These are phyloP conservation scores for Siderastrea siderea DNA, from an alignment of 92 coral and sea anemone genomes.

Conservation along the genomic window DNA sequence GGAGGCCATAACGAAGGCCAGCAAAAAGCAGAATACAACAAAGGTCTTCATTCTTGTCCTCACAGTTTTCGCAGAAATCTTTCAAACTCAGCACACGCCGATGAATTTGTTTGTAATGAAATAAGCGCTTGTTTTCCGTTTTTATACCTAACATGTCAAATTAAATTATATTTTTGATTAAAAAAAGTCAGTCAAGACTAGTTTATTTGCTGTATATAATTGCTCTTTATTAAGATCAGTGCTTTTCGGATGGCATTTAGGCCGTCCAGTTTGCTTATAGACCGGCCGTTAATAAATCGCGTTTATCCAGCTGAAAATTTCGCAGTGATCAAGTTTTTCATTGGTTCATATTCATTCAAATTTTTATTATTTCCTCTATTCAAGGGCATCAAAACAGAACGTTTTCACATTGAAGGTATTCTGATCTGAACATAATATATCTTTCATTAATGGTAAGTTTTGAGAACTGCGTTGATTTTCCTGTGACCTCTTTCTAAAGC, in stretches of 20 bases:
- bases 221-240: background rate
- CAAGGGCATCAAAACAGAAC: too few species aligned
- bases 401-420: too few species aligned
- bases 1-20: conserved; percentile 35
- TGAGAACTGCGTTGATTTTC: too few species aligned
- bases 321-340: background rate
- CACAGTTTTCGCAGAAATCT: background rate
- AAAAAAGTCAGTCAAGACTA: background rate
- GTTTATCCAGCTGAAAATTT: conserved; percentile 22
- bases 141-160: background rate
- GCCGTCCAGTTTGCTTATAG: background rate
- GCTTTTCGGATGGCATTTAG: background rate
- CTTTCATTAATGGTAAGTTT: too few species aligned
- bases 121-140: background rate
- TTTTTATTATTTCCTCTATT: background rate
- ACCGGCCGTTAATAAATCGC: background rate
- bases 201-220: conserved; percentile 8
- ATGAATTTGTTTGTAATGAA: conserved; percentile 2
- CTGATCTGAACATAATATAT: too few species aligned
- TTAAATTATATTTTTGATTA: background rate
- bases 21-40: background rate
- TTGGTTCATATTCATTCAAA: background rate
- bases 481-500: background rate
- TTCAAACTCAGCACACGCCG: background rate
- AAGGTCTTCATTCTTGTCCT: conserved; percentile 4